Percentiles rank a stretch among this genome's conserved stretches.
phyloP scores from a whole-genome alignment of 2,113 vertebrate species.

The Aplodontia rufa region DNA sequence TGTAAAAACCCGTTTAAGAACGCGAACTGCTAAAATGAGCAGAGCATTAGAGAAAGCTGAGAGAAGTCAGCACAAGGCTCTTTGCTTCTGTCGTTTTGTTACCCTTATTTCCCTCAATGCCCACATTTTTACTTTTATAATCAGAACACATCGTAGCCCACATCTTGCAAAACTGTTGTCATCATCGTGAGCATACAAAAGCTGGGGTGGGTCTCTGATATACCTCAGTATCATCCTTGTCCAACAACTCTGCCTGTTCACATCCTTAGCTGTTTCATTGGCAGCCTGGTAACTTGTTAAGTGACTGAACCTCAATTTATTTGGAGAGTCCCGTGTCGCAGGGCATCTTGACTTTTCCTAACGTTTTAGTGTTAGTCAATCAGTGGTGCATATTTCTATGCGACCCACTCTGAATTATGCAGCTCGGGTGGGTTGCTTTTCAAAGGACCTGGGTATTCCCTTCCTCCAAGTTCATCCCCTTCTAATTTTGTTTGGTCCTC shows the following conservation, averaged over 20 bases:
- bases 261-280: not conserved
- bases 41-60: not conserved
- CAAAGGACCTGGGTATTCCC: too few species aligned
- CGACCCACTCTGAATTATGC: not conserved
- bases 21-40: not conserved
- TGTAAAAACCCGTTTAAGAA: not conserved
- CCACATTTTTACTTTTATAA: not conserved
- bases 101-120: not conserved
- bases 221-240: not conserved
- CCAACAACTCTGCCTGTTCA: not conserved
- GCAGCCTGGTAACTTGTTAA: not conserved
- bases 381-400: not conserved
- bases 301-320: not conserved
- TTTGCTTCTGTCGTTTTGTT: not conserved
- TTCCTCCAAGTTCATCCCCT: not conserved
- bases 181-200: too few species aligned
- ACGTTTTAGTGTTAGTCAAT: not conserved
- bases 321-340: too few species aligned
- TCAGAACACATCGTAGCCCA: not conserved
- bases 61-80: not conserved
- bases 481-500: not conserved
- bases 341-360: not conserved
- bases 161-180: not conserved
- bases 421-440: not conserved
- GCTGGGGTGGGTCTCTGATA: not conserved